Evolutionary conservation across 2,797 vertebrate genomes (phyloP).

Genomic region (Agapornis canus): DNA sequence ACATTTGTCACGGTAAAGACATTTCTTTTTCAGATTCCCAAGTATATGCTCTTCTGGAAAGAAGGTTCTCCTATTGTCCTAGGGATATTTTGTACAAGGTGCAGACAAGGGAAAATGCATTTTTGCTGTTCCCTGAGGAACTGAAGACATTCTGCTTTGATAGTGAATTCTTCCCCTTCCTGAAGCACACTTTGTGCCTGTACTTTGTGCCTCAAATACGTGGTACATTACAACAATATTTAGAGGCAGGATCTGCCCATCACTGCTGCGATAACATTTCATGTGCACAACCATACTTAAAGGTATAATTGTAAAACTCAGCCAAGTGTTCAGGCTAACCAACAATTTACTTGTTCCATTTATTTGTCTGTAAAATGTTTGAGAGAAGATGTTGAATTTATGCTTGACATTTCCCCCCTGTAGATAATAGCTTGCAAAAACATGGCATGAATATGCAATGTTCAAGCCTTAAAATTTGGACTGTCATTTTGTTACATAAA

Average conservation of each 20-base stretch:
- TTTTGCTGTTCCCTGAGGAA: not conserved
- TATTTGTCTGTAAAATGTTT: constrained; percentile 13
- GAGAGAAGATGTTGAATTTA: not conserved
- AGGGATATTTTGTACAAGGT: not conserved
- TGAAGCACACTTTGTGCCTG: not conserved
- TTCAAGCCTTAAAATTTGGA: not conserved
- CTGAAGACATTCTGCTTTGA: not conserved
- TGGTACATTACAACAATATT: not conserved
- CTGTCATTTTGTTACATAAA: not conserved
- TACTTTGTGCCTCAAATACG: not conserved
- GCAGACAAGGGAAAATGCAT: not conserved
- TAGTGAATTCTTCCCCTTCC: not conserved
- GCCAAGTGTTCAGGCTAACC: not conserved
- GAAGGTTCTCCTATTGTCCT: not conserved
- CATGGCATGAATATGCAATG: constrained; percentile 16
- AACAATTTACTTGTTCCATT: constrained; percentile 8
- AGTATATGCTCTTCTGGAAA: not conserved
- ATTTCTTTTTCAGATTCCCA: not conserved
- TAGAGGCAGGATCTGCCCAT: not conserved
- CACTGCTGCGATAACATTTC: not conserved
- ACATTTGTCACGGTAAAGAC: not conserved
- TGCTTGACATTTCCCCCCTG: not conserved
- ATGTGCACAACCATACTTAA: not conserved
- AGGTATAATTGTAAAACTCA: not conserved
- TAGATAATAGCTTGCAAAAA: not conserved